Evolutionary conservation across 2,797 vertebrate genomes (phyloP).

Genomic region (Anguilla anguilla): DNA sequence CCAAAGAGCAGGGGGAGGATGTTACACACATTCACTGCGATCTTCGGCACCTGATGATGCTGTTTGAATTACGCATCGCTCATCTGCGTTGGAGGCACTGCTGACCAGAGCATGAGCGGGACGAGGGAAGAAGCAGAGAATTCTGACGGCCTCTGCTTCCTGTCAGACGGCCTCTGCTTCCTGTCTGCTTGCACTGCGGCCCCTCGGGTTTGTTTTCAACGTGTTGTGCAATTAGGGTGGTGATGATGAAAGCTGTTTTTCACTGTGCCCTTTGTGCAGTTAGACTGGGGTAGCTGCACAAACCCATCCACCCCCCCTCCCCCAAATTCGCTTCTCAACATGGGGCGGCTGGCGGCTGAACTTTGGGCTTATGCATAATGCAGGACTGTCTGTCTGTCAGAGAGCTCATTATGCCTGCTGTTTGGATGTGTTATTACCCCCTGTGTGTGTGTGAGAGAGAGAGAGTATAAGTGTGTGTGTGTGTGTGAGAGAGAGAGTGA

Average conservation of each 20-base stretch:
- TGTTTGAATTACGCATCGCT: not conserved
- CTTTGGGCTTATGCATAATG: conserved; percentile 3
- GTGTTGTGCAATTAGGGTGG: not conserved
- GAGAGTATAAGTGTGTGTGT: not conserved
- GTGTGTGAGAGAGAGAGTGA: not conserved
- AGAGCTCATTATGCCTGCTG: not conserved
- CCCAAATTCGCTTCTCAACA: not conserved
- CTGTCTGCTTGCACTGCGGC: not conserved
- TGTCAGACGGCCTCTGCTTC: not conserved
- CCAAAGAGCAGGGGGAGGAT: not conserved
- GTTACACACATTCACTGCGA: not conserved
- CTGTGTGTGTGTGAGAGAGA: not conserved
- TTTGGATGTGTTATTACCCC: not conserved
- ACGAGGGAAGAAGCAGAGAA: not conserved
- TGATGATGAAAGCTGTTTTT: not conserved
- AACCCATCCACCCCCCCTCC: not conserved
- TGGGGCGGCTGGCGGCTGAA: not conserved
- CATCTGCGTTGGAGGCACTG: too few relatives aligned
- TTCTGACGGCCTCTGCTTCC: not conserved
- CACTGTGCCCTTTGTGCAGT: not conserved
- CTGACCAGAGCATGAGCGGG: not conserved
- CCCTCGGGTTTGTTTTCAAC: not conserved
- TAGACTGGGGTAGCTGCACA: not conserved
- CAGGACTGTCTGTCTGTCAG: not conserved
- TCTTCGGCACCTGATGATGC: not conserved